Evolutionary conservation across 2,888 invertebrate species (phyloP), one percentile per base, ranked within the genome.

Genomic region (Tolmerus cingulatus): DNA sequence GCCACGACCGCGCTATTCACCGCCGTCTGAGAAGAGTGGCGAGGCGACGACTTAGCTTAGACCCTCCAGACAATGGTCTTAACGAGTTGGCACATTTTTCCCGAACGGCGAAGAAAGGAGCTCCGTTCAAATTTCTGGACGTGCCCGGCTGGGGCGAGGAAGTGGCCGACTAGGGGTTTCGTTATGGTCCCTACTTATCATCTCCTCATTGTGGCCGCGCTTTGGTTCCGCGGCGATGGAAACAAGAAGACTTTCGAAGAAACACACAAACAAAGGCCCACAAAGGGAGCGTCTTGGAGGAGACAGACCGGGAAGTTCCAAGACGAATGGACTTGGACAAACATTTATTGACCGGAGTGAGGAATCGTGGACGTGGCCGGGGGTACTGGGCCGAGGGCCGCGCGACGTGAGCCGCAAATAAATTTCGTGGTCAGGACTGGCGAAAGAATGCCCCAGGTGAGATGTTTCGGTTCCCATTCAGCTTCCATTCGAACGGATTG

Each of bases 61-160:
- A 46, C 79, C 43, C 86, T 86, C 57, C 86, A 86, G 37, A 86
- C 86, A 86, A 86, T 86, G 66, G n/a, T 34, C 86, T 66, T 86
- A 86, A 86, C 86, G 86, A 86, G 86, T 86, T 86, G 57, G 86
- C 78, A 66, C 77, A 86, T 77, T 86, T 86, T 86, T 86, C 37
- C 30, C 66, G 8, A 37, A 27, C 23, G 37, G 23, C 2, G 43
- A 84, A 40, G 37, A 82, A 55, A 82, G 40, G 40, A 40, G 46
- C 37, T 40, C 57, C 84, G 30, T 16, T 66, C 40, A 57, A 74
- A 66, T 84, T 84, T 84, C 40, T 84, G 74, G 74, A 23, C 23
- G 9, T 84, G 34, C 43, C 55, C 7, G 34, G 66, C 7, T 66
- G 30, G 8, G 34, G 34, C 51, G 27, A 81, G 81, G 55, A 81